Conservation (phyloP, 2,113 vertebrate genomes). For the Saccopteryx bilineata region DNA sequence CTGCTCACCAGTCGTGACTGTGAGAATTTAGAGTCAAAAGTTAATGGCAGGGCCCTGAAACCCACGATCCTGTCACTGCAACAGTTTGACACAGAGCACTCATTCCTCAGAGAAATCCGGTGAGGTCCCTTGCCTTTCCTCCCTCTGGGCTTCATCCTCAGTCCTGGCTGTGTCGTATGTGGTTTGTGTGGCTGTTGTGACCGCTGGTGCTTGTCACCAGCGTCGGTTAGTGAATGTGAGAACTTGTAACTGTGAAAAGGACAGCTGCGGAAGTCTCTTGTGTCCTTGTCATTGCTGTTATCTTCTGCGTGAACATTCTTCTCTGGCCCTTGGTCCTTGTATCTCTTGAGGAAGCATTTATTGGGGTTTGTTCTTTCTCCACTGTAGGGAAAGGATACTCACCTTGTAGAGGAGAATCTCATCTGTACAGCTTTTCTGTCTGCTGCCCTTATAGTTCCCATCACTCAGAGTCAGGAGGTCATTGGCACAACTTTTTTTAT, state of each 20-base stretch:
- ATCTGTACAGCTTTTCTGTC: fast-evolving
- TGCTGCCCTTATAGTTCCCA: fast-evolving
- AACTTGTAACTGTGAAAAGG: fast-evolving
- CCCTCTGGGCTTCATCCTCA: fast-evolving
- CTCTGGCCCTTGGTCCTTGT: not conserved
- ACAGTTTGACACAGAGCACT: conserved; percentile 96
- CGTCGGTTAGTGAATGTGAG: fast-evolving
- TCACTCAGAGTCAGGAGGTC: fast-evolving
- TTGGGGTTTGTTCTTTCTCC: fast-evolving
- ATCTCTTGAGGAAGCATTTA: not conserved
- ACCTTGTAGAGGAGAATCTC: not conserved
- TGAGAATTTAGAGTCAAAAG: conserved; percentile 83
- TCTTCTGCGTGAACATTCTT: fast-evolving
- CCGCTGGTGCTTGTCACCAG: fast-evolving
- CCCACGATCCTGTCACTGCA: conserved; percentile 92
- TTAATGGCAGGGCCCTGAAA: conserved; percentile 69
- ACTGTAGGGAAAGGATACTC: too few species aligned
- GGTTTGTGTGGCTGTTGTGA: fast-evolving
- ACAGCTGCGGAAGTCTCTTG: fast-evolving
- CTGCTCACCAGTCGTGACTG: conserved; percentile 93
- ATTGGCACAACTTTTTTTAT: too few species aligned
- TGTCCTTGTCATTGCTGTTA: fast-evolving
- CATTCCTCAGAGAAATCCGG: conserved; percentile 95
- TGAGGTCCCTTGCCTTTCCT: conserved; percentile 79
- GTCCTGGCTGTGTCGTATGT: fast-evolving